Percentiles rank a stretch among this genome's conserved stretches.
Evolutionary conservation across 2,797 vertebrate species (phyloP).

Genomic region (Paratrypauchen microcephalus): DNA sequence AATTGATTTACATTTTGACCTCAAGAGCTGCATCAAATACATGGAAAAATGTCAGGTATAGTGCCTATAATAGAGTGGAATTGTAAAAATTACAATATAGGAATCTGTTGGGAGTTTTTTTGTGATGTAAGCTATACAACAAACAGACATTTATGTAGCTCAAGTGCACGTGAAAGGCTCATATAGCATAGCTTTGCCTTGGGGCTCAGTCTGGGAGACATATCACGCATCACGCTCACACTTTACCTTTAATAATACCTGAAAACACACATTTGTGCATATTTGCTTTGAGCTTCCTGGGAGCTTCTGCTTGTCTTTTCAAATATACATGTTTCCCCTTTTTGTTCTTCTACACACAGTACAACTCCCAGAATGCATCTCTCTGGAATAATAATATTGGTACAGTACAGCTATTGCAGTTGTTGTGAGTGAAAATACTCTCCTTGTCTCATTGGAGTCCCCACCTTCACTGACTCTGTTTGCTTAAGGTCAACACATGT

Average conservation of each 20-base stretch:
- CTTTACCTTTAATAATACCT: neutral
- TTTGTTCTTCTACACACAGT: slow-evolving; percentile 4
- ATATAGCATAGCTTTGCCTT: neutral
- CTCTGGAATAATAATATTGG: slow-evolving; percentile 61
- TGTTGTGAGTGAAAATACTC: slow-evolving; percentile 33
- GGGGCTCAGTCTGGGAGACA: neutral
- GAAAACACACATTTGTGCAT: neutral
- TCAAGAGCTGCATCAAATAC: too few relatives aligned
- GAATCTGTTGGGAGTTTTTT: neutral
- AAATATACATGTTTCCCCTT: slow-evolving; percentile 38
- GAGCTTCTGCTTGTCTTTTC: slow-evolving; percentile 28
- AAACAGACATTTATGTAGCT: neutral
- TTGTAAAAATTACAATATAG: neutral
- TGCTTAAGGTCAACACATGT: slow-evolving; percentile 50
- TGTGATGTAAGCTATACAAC: neutral
- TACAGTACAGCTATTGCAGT: slow-evolving; percentile 42
- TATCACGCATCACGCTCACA: neutral
- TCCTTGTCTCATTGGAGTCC: slow-evolving; percentile 40
- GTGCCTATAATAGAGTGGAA: too few relatives aligned
- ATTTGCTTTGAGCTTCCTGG: slow-evolving; percentile 11
- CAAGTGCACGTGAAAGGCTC: neutral
- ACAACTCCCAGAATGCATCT: slow-evolving; percentile 31
- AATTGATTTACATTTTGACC: too few relatives aligned
- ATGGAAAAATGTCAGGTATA: too few relatives aligned
- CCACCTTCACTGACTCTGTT: slow-evolving; percentile 60